A percentile compares a stretch with the other conserved stretches of the same genome.
These are phyloP conservation scores for Astropecten irregularis DNA, from an alignment of 53 echinoderm and acorn worm species.

Conservation along the genomic window DNA sequence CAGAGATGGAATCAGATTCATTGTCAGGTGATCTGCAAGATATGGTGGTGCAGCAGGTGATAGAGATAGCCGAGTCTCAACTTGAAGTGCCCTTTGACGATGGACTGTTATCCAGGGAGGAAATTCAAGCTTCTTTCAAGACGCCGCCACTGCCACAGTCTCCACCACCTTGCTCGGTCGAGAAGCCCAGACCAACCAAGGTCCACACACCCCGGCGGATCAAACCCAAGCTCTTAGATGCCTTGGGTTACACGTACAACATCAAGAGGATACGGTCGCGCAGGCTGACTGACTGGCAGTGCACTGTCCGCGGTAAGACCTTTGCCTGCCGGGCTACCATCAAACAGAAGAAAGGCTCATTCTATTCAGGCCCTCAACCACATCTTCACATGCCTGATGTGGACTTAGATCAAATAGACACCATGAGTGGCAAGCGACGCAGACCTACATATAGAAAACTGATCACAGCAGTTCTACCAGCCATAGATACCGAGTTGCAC, in stretches of 20 bases:
- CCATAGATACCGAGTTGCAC: slow-evolving; percentile 7
- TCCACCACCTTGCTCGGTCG: background rate
- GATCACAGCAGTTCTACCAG: background rate
- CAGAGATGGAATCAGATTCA: slow-evolving; percentile 27
- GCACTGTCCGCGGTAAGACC: slow-evolving; percentile 17
- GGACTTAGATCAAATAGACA: background rate
- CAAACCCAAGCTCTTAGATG: slow-evolving; percentile 43
- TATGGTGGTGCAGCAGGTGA: slow-evolving; percentile 21
- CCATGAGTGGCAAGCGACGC: background rate
- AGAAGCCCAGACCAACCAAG: background rate
- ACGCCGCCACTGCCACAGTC: too few species aligned
- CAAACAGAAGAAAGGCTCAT: slow-evolving; percentile 24
- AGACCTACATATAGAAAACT: background rate
- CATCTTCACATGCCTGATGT: slow-evolving; percentile 31
- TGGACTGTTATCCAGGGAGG: background rate
- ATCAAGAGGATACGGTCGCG: slow-evolving; percentile 7
- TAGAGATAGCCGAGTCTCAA: slow-evolving; percentile 6
- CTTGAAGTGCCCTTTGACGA: background rate
- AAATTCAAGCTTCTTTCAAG: background rate
- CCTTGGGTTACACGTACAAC: slow-evolving; percentile 36
- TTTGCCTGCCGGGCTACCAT: slow-evolving; percentile 23
- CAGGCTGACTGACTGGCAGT: slow-evolving; percentile 40
- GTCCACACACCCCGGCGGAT: background rate
- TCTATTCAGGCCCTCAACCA: slow-evolving; percentile 37
- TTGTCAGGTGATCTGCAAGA: too few species aligned